Percentiles rank a stretch among this genome's conserved stretches.
These are phyloP conservation scores for Protodeltote pygarga DNA, from an alignment of 2,888 invertebrate genomes.

Conservation along the genomic window DNA sequence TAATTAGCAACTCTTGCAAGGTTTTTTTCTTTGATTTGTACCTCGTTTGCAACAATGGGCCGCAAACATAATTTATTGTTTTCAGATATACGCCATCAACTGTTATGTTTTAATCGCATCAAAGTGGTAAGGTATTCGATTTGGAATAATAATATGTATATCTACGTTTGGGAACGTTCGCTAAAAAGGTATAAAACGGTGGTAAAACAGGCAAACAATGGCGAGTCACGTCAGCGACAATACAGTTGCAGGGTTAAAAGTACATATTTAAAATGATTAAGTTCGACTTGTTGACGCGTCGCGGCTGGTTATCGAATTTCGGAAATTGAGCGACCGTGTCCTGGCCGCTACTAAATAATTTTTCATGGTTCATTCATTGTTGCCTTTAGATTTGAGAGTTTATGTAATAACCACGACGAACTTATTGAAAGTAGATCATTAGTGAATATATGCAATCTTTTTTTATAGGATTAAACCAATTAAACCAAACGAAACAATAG, in stretches of 20 bases:
- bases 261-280: conserved; percentile 82
- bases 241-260: conserved; percentile 70
- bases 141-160: conserved; percentile 34
- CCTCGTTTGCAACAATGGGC: conserved; percentile 10
- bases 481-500: too few relatives aligned
- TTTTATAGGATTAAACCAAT: too few relatives aligned
- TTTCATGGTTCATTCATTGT: conserved; percentile 66
- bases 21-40: conserved; percentile 12
- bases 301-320: conserved; percentile 79
- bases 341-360: conserved; percentile 70
- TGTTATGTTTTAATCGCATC: conserved; percentile 34
- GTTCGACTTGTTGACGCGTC: conserved; percentile 83
- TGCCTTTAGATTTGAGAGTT: conserved; percentile 40
- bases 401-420: conserved; percentile 41
- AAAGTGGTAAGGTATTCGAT: conserved; percentile 26
- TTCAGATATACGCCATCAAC: conserved; percentile 21
- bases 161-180: conserved; percentile 43
- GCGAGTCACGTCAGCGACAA: conserved; percentile 66
- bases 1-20: conserved; percentile 55
- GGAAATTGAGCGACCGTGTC: conserved; percentile 60
- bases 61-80: conserved; percentile 18
- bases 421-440: conserved; percentile 10
- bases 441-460: too few relatives aligned
- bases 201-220: conserved; percentile 73
- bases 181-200: conserved; percentile 66